Conservation (phyloP, 2,888 invertebrate species). For the Piscicola geometra region DNA sequence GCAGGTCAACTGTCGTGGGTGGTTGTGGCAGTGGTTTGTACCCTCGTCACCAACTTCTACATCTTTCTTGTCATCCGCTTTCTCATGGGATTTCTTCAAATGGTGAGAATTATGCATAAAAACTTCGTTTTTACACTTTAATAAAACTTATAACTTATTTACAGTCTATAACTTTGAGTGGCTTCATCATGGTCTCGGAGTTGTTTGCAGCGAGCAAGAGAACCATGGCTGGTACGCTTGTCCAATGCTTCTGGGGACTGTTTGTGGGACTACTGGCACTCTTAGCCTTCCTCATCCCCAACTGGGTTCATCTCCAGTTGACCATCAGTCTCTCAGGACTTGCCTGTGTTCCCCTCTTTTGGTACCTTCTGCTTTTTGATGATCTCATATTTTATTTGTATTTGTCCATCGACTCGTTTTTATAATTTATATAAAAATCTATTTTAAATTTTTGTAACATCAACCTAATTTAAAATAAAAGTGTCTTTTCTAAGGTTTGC, state of each 20-base stretch:
- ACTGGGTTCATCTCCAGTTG: constrained; percentile 46
- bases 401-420: too few species aligned
- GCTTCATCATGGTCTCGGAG: constrained; percentile 44
- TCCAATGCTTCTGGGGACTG: constrained; percentile 44
- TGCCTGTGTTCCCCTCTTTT: constrained; percentile 42
- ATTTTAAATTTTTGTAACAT: too few species aligned
- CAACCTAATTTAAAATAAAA: too few species aligned
- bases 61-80: not conserved
- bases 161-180: constrained; percentile 36
- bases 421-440: too few species aligned
- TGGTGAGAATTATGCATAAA: not conserved
- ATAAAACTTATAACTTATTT: not conserved
- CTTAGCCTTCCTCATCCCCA: constrained; percentile 44
- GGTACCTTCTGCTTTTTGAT: constrained; percentile 41
- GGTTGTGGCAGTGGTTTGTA: not conserved
- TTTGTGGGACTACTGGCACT: constrained; percentile 43
- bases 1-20: not conserved
- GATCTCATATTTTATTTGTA: too few species aligned
- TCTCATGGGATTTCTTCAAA: not conserved
- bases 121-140: not conserved
- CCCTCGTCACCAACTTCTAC: not conserved
- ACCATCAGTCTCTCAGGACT: constrained; percentile 39
- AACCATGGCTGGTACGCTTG: constrained; percentile 42
- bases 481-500: too few species aligned
- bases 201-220: constrained; percentile 44